Percentiles rank a stretch among this genome's conserved stretches.
These are phyloP conservation scores for Aviceda subcristata DNA, from an alignment of 2,113 vertebrate genomes.

Conservation along the genomic window DNA sequence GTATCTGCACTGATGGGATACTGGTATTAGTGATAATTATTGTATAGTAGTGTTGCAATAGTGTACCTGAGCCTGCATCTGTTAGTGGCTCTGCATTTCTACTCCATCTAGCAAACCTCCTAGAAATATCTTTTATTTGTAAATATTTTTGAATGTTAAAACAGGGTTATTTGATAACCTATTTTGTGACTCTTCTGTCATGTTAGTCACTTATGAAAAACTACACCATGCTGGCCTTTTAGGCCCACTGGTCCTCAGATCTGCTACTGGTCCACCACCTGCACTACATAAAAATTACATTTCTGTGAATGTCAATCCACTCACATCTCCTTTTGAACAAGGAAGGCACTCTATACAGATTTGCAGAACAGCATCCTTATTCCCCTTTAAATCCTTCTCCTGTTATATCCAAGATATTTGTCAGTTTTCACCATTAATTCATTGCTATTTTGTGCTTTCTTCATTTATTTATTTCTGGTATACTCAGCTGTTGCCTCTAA, in stretches of 20 bases:
- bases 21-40: background rate
- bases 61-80: background rate
- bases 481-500: background rate
- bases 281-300: accelerated
- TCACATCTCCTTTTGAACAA: background rate
- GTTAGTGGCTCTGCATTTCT: background rate
- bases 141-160: background rate
- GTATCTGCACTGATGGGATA: background rate
- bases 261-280: background rate
- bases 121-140: background rate
- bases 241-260: background rate
- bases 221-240: background rate
- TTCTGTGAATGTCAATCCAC: background rate
- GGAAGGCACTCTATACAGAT: background rate
- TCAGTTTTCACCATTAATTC: background rate
- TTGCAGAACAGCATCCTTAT: background rate
- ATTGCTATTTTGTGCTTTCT: background rate
- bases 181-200: background rate
- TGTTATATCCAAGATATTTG: background rate
- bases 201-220: background rate
- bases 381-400: background rate
- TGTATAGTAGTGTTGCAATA: background rate
- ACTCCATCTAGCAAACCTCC: background rate
- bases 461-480: background rate
- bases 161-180: background rate